These are phyloP conservation scores for Thaumetopoea pityocampa DNA, from an alignment of 1,140 invertebrate genomes.

Conservation along the genomic window DNA sequence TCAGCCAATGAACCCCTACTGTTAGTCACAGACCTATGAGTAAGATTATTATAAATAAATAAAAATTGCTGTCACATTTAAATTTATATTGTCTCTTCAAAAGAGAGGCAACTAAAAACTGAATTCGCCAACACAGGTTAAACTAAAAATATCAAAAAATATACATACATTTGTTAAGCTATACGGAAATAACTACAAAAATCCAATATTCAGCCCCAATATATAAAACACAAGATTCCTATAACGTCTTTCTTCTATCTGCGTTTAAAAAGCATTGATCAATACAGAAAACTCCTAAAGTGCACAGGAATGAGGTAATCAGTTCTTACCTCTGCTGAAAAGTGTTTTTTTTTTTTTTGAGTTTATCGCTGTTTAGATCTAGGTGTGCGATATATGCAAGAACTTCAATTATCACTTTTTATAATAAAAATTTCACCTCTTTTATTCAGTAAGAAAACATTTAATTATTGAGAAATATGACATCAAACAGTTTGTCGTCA, in stretches of 20 bases:
- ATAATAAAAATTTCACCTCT: too few species aligned
- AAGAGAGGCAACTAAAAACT: not conserved
- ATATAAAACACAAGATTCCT: not conserved
- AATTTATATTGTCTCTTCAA: not conserved
- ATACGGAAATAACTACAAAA: not conserved
- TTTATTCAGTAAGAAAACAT: too few species aligned
- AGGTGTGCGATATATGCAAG: not conserved
- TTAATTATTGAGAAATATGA: too few species aligned
- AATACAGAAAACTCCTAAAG: not conserved
- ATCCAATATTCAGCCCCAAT: not conserved
- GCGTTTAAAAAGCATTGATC: not conserved
- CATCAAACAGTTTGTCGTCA: too few species aligned
- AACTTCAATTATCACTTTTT: too few species aligned
- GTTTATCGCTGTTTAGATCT: not conserved
- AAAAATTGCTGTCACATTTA: not conserved
- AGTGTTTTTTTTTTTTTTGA: not conserved
- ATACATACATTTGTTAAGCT: not conserved
- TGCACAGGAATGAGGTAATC: not conserved
- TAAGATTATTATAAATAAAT: not conserved
- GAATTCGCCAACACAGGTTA: not conserved
- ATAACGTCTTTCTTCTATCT: not conserved
- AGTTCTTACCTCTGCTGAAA: not conserved
- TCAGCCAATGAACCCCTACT: not conserved
- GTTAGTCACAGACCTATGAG: not conserved
- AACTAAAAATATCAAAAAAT: not conserved